Base-by-base conservation (phyloP, 30 jellyfish, hydroid and myxozoan species). In the Hydractinia echinata region DNA sequence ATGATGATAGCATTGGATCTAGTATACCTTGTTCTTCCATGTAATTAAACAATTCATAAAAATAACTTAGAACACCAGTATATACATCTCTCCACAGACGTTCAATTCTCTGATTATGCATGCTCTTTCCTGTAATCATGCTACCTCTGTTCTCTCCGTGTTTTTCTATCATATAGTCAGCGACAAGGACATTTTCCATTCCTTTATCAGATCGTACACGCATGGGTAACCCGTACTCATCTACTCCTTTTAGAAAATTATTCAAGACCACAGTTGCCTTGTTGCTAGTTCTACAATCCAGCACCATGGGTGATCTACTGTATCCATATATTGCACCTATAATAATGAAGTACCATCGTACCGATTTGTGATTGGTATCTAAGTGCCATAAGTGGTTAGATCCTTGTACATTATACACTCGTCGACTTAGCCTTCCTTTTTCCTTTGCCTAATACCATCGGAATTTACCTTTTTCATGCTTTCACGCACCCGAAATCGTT, bases 301-400 rank as follows among this genome's bases (percentile, higher is more conserved):
- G 79, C n/a, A 69, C 67, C 54, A 85, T 89, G 21, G 89, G 81
- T n/a, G 71, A 80, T 56, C 95, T 49, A 68, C 89, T 78, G 71
- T 71, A 85, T 44, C 95, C 95, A 70, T 85, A 90, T 51, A 85
- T 64, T 64, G 62, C 89, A 16, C 95, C 89, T 20, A 58, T 21
- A 14, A 85, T 79, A 6, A 83, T 53, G 49, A 77, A 85, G 53
- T 78, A 67, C 95, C 95, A 85, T 30, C 86, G 73, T 11, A 85
- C 85, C 48, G 77, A 89, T 70, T 85, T 85, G 81, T 49, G 91
- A 55, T 85, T 79, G 53, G 93, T 72, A 60, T 85, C 95, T 9
- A 79, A 8, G 83, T 85, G 95, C 95, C 95, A 85, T 67, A 85
- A 81, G 62, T 85, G 86, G 71, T 85, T 85, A 7, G 95, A 73